Evolutionary conservation across 2,888 invertebrate genomes (phyloP).

Genomic region (Dasypolia templi): DNA sequence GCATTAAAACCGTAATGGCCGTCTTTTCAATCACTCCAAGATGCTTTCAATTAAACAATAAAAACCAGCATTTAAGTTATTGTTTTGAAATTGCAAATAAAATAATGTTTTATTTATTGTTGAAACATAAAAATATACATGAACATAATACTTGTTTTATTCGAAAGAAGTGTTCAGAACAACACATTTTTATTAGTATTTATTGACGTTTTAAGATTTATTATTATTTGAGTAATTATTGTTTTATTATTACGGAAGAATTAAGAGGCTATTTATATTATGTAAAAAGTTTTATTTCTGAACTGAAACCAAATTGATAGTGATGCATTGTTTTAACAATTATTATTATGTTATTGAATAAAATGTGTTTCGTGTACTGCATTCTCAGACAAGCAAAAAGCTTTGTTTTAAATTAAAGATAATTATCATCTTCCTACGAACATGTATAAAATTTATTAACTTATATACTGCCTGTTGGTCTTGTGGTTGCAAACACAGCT

Average conservation of each 20-base stretch:
- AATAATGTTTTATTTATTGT: too few species aligned
- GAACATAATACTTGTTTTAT: background rate
- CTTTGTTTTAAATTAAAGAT: background rate
- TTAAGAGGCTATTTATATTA: background rate
- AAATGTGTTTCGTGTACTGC: constrained; percentile 14
- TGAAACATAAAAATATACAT: background rate
- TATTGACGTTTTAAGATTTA: constrained; percentile 11
- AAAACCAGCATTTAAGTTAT: background rate
- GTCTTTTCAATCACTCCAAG: background rate
- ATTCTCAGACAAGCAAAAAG: constrained; percentile 2
- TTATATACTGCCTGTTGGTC: background rate
- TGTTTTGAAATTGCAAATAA: background rate
- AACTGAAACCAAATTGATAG: constrained; percentile 3
- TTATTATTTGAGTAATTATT: background rate
- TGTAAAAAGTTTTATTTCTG: constrained; percentile 4
- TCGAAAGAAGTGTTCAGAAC: background rate
- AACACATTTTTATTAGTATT: background rate
- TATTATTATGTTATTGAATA: background rate
- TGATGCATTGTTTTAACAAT: background rate
- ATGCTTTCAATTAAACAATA: background rate
- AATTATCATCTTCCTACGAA: background rate
- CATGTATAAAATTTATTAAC: background rate
- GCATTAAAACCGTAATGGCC: constrained; percentile 4
- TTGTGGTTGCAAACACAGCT: background rate
- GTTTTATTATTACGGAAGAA: constrained; percentile 1